These are phyloP conservation scores for Drosophila cardini DNA, from an alignment of 1,140 invertebrate genomes.

Conservation along the genomic window DNA sequence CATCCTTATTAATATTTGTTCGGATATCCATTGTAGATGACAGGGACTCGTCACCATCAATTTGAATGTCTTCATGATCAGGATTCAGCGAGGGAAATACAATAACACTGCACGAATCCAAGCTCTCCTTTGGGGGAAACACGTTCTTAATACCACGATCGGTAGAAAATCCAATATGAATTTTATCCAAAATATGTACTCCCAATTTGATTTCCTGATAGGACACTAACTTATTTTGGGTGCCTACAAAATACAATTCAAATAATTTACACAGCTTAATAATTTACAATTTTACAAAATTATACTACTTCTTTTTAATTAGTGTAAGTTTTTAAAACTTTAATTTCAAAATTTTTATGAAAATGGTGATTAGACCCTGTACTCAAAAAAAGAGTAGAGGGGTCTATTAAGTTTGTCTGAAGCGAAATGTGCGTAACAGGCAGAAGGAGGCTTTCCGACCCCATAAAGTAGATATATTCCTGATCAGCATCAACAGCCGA, in stretches of 20 bases:
- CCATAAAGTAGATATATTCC: too few species aligned
- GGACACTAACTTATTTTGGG: conserved; percentile 79
- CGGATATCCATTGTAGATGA: conserved; percentile 82
- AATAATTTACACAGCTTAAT: too few species aligned
- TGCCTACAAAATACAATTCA: conserved; percentile 50
- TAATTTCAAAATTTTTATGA: too few species aligned
- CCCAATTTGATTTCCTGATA: conserved; percentile 83
- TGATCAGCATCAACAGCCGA: too few species aligned
- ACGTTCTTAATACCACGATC: conserved; percentile 82
- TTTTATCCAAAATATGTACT: conserved; percentile 76
- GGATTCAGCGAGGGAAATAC: conserved; percentile 97
- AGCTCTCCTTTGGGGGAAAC: conserved; percentile 84
- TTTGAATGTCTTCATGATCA: conserved; percentile 92
- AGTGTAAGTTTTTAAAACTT: too few species aligned
- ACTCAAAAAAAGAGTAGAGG: too few species aligned
- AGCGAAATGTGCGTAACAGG: too few species aligned
- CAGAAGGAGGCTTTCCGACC: too few species aligned
- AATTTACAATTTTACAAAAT: too few species aligned
- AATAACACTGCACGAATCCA: conserved; percentile 95
- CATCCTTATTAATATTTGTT: conserved; percentile 88
- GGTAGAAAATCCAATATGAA: conserved; percentile 59
- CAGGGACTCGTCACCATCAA: conserved; percentile 76
- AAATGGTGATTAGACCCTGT: too few species aligned
- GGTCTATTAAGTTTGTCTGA: too few species aligned
- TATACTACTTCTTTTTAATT: too few species aligned